These are phyloP conservation scores for Polylopha cassiicola DNA, from an alignment of 2,888 invertebrate species.

Conservation along the genomic window DNA sequence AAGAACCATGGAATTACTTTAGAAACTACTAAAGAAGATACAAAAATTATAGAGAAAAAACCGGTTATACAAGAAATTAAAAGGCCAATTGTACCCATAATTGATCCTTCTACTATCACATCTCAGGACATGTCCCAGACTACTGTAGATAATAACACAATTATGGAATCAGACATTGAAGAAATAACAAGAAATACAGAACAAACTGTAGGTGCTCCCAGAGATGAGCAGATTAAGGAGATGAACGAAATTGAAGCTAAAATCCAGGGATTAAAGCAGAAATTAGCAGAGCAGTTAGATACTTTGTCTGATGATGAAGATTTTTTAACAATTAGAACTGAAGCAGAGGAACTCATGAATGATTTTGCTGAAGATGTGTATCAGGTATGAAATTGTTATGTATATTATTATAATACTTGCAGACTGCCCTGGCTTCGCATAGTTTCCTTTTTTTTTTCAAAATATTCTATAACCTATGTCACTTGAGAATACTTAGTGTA, in stretches of 20 bases:
- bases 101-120: constrained; percentile 61
- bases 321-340: constrained; percentile 80
- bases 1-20: constrained; percentile 66
- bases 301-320: constrained; percentile 81
- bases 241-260: constrained; percentile 78
- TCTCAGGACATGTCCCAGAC: constrained; percentile 29
- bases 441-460: too few species aligned
- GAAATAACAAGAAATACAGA: constrained; percentile 20
- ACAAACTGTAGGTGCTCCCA: constrained; percentile 35
- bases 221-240: constrained; percentile 59
- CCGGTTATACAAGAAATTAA: constrained; percentile 43
- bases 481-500: too few species aligned
- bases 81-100: constrained; percentile 60
- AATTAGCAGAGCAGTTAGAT: constrained; percentile 65
- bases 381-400: constrained; percentile 41
- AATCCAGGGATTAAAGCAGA: constrained; percentile 71
- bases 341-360: constrained; percentile 76
- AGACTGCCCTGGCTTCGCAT: too few species aligned
- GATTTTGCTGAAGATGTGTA: constrained; percentile 71
- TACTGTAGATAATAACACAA: constrained; percentile 5
- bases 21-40: constrained; percentile 45
- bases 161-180: constrained; percentile 24
- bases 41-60: constrained; percentile 44
- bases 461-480: too few species aligned
- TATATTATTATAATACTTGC: neutral